A percentile compares a stretch with the other conserved stretches of the same genome.
Conservation (phyloP, 1,140 invertebrate genomes). For the Drosophila baimaii region DNA sequence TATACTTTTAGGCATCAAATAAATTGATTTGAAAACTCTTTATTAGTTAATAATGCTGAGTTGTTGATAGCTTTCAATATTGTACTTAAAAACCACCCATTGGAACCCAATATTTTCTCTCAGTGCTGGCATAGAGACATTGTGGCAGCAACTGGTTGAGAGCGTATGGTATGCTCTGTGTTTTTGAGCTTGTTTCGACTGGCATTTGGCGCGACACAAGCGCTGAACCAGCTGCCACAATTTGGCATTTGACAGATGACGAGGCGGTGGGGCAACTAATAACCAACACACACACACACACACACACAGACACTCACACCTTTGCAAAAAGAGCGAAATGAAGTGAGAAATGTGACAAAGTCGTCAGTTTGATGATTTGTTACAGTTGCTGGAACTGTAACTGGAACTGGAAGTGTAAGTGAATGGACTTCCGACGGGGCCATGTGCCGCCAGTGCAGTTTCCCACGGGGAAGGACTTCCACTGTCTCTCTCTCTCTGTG, state of each 20-base stretch:
- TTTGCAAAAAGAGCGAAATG: slow-evolving; percentile 28
- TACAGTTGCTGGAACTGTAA: slow-evolving; percentile 38
- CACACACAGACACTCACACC: background rate
- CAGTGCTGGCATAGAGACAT: slow-evolving; percentile 13
- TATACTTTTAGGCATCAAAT: no score
- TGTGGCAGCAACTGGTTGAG: slow-evolving; percentile 61
- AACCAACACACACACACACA: slow-evolving; percentile 14
- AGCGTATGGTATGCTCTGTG: slow-evolving; percentile 11
- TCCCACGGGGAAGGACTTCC: background rate
- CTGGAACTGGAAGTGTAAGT: slow-evolving; percentile 3
- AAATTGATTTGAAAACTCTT: no score
- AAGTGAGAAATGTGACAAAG: slow-evolving; percentile 50
- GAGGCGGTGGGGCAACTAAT: slow-evolving; percentile 64
- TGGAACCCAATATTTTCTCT: no score
- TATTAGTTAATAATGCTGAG: no score
- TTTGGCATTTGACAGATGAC: slow-evolving; percentile 72
- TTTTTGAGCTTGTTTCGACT: slow-evolving; percentile 38
- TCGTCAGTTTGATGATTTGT: slow-evolving; percentile 62
- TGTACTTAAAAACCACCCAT: no score
- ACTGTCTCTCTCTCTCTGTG: background rate
- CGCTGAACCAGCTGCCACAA: slow-evolving; percentile 52
- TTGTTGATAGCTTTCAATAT: no score
- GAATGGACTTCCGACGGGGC: slow-evolving; percentile 42
- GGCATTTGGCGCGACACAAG: slow-evolving; percentile 52
- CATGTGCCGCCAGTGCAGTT: slow-evolving; percentile 28